A percentile compares a stretch with the other conserved stretches of the same genome.
Conservation (phyloP, 2,888 invertebrate genomes). For the Archips xylosteana region DNA sequence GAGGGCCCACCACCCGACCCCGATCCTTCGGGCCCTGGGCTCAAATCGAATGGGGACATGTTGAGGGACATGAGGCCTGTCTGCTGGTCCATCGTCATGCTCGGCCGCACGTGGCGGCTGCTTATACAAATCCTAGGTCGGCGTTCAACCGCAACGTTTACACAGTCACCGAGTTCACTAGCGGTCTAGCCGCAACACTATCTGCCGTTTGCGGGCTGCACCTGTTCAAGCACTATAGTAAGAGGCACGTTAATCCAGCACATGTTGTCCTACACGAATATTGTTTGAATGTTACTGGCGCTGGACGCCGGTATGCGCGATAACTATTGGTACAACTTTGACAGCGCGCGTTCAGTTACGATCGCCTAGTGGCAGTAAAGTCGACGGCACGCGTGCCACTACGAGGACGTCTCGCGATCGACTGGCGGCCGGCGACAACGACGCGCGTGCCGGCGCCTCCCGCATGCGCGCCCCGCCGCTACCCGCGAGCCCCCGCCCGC, state of each 20-base stretch:
- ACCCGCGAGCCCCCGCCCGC: constrained; percentile 83
- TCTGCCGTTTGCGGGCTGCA: constrained; percentile 81
- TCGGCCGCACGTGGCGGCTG: constrained; percentile 81
- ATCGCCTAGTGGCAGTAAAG: constrained; percentile 66
- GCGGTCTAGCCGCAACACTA: constrained; percentile 84
- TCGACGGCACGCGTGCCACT: constrained; percentile 73
- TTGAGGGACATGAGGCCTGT: constrained; percentile 94
- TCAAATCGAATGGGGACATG: constrained; percentile 94
- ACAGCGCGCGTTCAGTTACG: constrained; percentile 75
- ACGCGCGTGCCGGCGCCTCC: constrained; percentile 84
- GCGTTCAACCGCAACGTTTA: constrained; percentile 83
- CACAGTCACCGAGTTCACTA: constrained; percentile 85
- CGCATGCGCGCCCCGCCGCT: constrained; percentile 82
- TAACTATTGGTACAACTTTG: constrained; percentile 62
- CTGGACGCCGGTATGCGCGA: constrained; percentile 58
- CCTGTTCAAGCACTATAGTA: constrained; percentile 81
- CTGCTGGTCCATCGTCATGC: constrained; percentile 92
- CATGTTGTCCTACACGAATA: constrained; percentile 72
- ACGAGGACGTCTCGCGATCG: constrained; percentile 78
- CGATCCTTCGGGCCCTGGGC: constrained; percentile 89
- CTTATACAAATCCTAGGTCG: constrained; percentile 76
- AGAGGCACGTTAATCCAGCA: constrained; percentile 81
- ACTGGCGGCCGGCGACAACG: constrained; percentile 81
- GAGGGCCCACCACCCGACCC: constrained; percentile 85
- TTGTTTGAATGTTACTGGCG: constrained; percentile 50